A percentile compares a stretch with the other conserved stretches of the same genome.
These are phyloP conservation scores for Gastrophryne carolinensis DNA, from an alignment of 2,797 vertebrate genomes.

Conservation along the genomic window DNA sequence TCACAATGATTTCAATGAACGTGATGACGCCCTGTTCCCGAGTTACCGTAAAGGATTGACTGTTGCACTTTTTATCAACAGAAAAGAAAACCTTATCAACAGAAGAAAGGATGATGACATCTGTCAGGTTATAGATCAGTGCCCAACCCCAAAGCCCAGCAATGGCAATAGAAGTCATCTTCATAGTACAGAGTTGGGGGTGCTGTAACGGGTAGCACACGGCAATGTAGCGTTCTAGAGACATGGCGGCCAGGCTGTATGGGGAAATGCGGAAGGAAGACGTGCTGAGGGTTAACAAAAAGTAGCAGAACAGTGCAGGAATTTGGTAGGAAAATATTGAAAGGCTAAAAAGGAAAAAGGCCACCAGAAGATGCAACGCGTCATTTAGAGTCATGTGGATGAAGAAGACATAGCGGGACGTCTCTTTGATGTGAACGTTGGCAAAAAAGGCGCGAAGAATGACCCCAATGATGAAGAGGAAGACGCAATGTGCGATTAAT, in stretches of 20 bases:
- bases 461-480: slow-evolving; percentile 65
- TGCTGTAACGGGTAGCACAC: neutral
- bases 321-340: slow-evolving; percentile 57
- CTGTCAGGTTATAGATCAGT: neutral
- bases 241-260: neutral
- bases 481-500: too few relatives aligned
- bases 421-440: slow-evolving; percentile 69
- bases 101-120: neutral
- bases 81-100: neutral
- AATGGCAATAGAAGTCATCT: neutral
- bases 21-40: neutral
- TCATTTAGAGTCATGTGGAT: slow-evolving; percentile 73
- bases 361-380: slow-evolving; percentile 64
- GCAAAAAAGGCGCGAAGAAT: slow-evolving; percentile 71
- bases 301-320: slow-evolving; percentile 59
- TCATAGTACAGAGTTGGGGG: neutral
- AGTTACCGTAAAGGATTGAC: neutral
- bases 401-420: slow-evolving; percentile 71
- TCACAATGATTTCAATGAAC: neutral
- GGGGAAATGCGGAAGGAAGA: neutral
- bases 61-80: neutral
- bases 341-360: slow-evolving; percentile 65
- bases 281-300: slow-evolving; percentile 12
- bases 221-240: neutral
- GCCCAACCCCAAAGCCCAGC: neutral